Base-by-base conservation (phyloP, 1,140 invertebrate genomes). In the Oryzaephilus surinamensis region DNA sequence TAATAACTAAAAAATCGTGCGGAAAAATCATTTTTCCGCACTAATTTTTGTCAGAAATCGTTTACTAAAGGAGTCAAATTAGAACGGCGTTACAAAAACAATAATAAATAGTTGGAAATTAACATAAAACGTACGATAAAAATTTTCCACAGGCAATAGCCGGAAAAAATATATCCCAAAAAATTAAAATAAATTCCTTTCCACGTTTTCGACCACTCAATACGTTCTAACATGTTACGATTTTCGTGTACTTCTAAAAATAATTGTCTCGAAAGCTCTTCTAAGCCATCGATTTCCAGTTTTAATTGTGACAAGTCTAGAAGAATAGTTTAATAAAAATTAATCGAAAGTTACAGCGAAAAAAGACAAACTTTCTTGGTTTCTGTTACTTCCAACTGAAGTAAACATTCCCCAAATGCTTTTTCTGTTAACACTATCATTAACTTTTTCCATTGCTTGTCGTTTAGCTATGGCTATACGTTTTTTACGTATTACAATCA, bases 151-250 rank as follows among this genome's bases (percentile, higher is more conserved):
- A 93, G 76, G 62, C 97, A 99, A 58, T 99, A 99, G 5, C 96
- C 64, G 5, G 94, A 98, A 66, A 99, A 99, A 62, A 99, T 98
- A 60, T 99, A 95, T 2, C 97, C 97, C 0, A 99, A 65, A 53
- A 96, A 89, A 67, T 99, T 99, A 59, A 99, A 99, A 64, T 99
- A 99, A 73, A 86, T 94, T 54, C 97, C 97, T 62, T 96, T 88
- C 66, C 93, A 88, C 0, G 97, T 99, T 52, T 84, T 88, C 0
- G 93, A 89, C 86, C 94, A 98, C 52, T 92, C 82, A 29, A 94
- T 81, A 44, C 90, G 74, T 60, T 94, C 90, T 59, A 90, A 74
- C 72, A 95, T 94, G 52, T 88, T 91, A 45, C 91, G 79, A 28
- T 96, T 76, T 55, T 97, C 95, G 45, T 95, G 93, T 0, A 86